Evolutionary conservation across 2,797 vertebrate genomes (phyloP).

Genomic region (Petrocephalus schoutedeni): DNA sequence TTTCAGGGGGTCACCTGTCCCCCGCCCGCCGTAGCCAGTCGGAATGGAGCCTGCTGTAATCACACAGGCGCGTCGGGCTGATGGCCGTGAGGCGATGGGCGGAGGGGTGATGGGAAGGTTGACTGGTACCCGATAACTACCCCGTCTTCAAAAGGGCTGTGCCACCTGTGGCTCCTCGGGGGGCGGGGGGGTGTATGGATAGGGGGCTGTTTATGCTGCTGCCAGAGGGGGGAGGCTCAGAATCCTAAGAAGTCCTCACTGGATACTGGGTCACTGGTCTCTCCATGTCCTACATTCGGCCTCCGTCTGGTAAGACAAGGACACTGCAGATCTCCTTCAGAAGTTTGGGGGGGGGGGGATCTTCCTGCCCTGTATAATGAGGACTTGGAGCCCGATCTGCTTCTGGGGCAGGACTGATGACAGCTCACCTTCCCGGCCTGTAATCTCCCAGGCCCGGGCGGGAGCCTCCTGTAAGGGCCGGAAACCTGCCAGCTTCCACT

Average conservation of each 20-base stretch:
- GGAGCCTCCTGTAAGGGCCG: conserved; percentile 62
- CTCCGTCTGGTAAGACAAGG: background rate
- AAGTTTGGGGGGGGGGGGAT: conserved; percentile 34
- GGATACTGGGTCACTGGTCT: conserved; percentile 34
- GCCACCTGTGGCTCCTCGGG: conserved; percentile 21
- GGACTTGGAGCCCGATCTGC: conserved; percentile 20
- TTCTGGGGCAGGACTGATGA: conserved; percentile 27
- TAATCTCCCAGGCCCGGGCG: conserved; percentile 54
- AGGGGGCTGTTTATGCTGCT: background rate
- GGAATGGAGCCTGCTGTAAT: conserved; percentile 65
- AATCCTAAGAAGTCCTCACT: conserved; percentile 28
- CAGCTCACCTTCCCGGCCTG: conserved; percentile 55
- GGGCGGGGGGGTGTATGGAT: background rate
- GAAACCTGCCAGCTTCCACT: conserved; percentile 63
- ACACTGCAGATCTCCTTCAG: conserved; percentile 28
- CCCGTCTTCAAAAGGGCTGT: background rate
- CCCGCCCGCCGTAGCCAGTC: conserved; percentile 63
- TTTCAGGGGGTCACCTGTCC: conserved; percentile 67
- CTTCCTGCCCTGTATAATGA: conserved; percentile 43
- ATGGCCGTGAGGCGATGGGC: background rate
- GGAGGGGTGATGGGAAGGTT: background rate
- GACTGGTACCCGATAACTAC: background rate
- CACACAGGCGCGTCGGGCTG: conserved; percentile 59
- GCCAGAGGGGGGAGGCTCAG: conserved; percentile 27
- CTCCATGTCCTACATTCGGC: conserved; percentile 11